Evolutionary conservation across 2,113 vertebrate species (phyloP), one percentile per base, ranked within the genome.

Genomic region (Emydocephalus ijimae): DNA sequence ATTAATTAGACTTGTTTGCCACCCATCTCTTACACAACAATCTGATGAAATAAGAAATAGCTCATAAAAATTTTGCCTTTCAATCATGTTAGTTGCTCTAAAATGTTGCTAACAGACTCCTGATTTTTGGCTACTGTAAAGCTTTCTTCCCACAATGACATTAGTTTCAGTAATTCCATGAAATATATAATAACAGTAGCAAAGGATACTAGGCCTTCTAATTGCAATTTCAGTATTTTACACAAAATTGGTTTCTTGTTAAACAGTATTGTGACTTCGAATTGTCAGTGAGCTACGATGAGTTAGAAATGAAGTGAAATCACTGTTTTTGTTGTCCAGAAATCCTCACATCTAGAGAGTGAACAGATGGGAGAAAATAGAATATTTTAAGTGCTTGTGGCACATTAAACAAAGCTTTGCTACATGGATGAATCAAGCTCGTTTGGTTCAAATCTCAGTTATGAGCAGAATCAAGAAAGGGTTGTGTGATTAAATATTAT

Each of bases 181-280:
- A 50, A 85, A 89, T 15, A 45, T 89, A 85, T 89, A 85, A 57
- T 89, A 23, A 10, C 29, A n/a, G 8, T 57, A 50, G 3, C 21
- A 34, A 34, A 56, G 54, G n/a, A 26, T 61, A 56, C 18, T 57
- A n/a, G 4, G 34, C n/a, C 7, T 55, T 88, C 12, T 55, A 39
- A 14, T 26, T 48, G 8, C 5, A 48, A n/a, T 92, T 89, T 89
- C 34, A 21, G 18, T 50, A n/a, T 85, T 85, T 85, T 57, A 48
- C 50, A 89, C 34, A 88, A 34, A 89, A 89, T 29, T 74, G 85
- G 39, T 92, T 85, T 92, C 69, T 74, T 92, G 54, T 59, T 85
- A 48, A 59, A 21, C 54, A 55, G n/a, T 18, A 64, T 88, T 55
- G 20, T 74, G 45, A 24, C 34, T 74, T 92, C 89, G 43, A 89